Evolutionary conservation across 1,140 invertebrate genomes (phyloP), one percentile per base, ranked within the genome.

Genomic region (Drosophila hydei): DNA sequence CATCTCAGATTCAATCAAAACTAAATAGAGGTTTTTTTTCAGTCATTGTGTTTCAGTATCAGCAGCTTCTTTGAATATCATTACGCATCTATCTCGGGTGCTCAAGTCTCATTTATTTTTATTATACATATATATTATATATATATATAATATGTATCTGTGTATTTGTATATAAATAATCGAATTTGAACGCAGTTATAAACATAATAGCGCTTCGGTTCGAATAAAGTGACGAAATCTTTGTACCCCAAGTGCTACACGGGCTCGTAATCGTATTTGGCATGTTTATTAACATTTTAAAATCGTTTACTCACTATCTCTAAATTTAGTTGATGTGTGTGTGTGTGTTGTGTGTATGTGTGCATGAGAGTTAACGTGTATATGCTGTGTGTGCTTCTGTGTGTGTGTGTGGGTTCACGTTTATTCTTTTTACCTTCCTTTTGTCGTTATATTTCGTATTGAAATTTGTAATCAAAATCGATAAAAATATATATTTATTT

Each of bases 381-480:
- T 64, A 56, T 42, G 43, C n/a, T 2, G 9, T 52, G 40, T 52
- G 54, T 43, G 27, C 5, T 16, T 27, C 18, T 30, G 25, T 42
- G 43, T 45, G 18, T 47, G 21, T 47, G 50, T 63, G 56, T 69
- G 54, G 56, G 47, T 40, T 42, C 38, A 52, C 47, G 51, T 51
- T 74, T 51, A 56, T 70, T 74, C 45, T 75, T 64, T 70, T 60
- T 60, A 54, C 55, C 59, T 72, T 71, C 60, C 67, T 40, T 52
- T 75, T 77, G 67, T 65, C 64, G 64, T 75, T 73, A 71, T 80
- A 75, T 88, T 67, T 83, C 83, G 83, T 88, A 83, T 88, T 88
- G 78, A 88, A 88, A 88, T 76, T 76, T 71, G 69, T 88, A 88
- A 88, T 88, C 83, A 88, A 88, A 88, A 88, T 88, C 83, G 83